Evolutionary conservation across 2,888 invertebrate genomes (phyloP), one percentile per base, ranked within the genome.

Genomic region (Apotomis turbidana): DNA sequence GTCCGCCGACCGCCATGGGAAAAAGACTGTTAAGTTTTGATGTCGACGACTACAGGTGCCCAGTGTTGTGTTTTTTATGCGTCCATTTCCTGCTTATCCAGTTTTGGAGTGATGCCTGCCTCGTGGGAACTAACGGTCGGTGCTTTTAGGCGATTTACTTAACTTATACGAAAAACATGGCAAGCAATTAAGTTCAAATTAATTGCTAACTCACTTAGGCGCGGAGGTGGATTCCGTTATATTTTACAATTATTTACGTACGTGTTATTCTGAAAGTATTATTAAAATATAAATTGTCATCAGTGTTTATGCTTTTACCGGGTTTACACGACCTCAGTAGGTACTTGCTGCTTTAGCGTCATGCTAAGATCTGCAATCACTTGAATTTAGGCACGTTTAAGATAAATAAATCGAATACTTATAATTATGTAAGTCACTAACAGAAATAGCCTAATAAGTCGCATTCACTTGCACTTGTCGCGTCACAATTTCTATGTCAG

Each of bases 21-120:
- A 68, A 62, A 44, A 46, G 36, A 72, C 68, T 63, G 62, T 69
- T 57, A 62, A 71, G 36, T 71, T 70, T 76, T 70, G 70, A 77
- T 68, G 73, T 49, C 67, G 49, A 36, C 57, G 70, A 71, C 77
- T 76, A 83, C 87, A 87, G 87, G 86, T 86, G 87, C 78, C 81
- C 79, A 79, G 78, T 83, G 85, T 81, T 69, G 57, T 78, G 76
- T 77, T 80, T 79, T 78, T 79, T 78, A 76, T 79, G 67, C 73
- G 80, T 80, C 77, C 78, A 79, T 88, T 88, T 91, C 92, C 91
- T 90, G 93, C 91, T 87, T 87, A 83, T 88, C 92, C 86, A 88
- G 91, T 93, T 90, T 88, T 81, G 84, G 87, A 84, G 83, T 86
- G 85, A 86, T 86, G 88, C 82, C 83, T 79, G 86, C 75, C 80